Conservation (phyloP, 2,888 invertebrate species). For the Minunthozetes semirufus region DNA sequence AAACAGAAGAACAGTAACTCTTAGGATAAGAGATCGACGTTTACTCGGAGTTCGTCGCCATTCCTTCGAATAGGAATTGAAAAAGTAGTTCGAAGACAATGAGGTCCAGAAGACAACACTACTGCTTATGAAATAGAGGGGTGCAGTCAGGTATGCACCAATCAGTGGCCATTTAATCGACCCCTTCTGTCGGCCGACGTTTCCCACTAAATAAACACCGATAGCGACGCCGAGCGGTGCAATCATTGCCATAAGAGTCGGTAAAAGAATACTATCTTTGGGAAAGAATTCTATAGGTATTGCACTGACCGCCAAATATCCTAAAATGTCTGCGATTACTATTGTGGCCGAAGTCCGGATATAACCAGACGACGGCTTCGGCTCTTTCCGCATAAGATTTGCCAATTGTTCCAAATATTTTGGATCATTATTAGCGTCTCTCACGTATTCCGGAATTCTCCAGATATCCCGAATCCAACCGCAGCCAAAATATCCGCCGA, state of each 20-base stretch:
- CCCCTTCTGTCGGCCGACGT: conserved; percentile 76
- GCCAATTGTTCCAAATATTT: conserved; percentile 53
- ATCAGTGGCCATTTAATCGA: conserved; percentile 62
- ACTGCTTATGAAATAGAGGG: conserved; percentile 52
- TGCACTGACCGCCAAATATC: conserved; percentile 64
- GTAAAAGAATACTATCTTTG: conserved; percentile 59
- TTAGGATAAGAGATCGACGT: conserved; percentile 51
- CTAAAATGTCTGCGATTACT: conserved; percentile 72
- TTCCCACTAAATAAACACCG: conserved; percentile 84
- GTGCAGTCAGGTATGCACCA: conserved; percentile 64
- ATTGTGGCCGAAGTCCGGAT: conserved; percentile 56
- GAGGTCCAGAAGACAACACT: conserved; percentile 40
- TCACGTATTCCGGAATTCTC: conserved; percentile 74
- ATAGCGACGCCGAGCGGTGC: conserved; percentile 66
- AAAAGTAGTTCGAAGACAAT: conserved; percentile 58
- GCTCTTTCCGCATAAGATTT: conserved; percentile 57
- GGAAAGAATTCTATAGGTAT: conserved; percentile 67
- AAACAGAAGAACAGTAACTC: conserved; percentile 57
- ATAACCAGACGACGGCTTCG: conserved; percentile 51
- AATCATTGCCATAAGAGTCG: conserved; percentile 60
- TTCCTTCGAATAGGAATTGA: conserved; percentile 67
- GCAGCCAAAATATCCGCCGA: conserved; percentile 73
- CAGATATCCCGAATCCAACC: conserved; percentile 83
- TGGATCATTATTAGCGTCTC: conserved; percentile 54
- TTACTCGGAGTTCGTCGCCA: conserved; percentile 65